Evolutionary conservation across 2,113 vertebrate genomes (phyloP).

Genomic region (Percina caprodes): DNA sequence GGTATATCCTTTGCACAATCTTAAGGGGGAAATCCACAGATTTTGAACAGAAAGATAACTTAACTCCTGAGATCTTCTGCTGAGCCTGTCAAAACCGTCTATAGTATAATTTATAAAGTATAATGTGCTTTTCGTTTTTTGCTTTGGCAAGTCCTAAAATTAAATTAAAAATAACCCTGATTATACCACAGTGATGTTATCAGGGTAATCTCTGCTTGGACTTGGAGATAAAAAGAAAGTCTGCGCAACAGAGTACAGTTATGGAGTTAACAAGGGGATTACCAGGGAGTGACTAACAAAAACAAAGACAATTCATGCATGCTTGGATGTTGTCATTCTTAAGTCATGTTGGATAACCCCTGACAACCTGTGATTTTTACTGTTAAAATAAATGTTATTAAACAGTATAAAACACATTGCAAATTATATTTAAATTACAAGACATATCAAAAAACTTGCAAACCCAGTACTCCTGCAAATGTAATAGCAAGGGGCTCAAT

Average conservation of each 20-base stretch:
- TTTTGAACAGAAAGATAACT: too few species aligned
- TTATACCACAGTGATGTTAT: not conserved
- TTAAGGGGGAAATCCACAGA: not conserved
- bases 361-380: not conserved
- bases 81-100: not conserved
- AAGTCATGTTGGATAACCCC: not conserved
- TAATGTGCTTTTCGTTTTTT: not conserved
- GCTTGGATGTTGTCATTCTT: not conserved
- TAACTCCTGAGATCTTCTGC: too few species aligned
- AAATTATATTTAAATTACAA: not conserved
- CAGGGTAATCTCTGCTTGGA: not conserved
- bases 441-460: not conserved
- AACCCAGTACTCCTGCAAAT: conserved; percentile 9
- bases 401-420: not conserved
- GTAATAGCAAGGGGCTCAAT: not conserved
- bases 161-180: not conserved
- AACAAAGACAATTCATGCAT: not conserved
- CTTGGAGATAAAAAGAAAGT: not conserved
- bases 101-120: not conserved
- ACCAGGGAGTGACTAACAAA: not conserved
- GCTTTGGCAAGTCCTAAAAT: too few species aligned
- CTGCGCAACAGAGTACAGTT: not conserved
- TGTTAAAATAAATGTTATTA: not conserved
- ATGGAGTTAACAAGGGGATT: not conserved
- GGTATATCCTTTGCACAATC: not conserved